Conservation (phyloP, 2,113 vertebrate species). For the Hipposideros armiger region DNA sequence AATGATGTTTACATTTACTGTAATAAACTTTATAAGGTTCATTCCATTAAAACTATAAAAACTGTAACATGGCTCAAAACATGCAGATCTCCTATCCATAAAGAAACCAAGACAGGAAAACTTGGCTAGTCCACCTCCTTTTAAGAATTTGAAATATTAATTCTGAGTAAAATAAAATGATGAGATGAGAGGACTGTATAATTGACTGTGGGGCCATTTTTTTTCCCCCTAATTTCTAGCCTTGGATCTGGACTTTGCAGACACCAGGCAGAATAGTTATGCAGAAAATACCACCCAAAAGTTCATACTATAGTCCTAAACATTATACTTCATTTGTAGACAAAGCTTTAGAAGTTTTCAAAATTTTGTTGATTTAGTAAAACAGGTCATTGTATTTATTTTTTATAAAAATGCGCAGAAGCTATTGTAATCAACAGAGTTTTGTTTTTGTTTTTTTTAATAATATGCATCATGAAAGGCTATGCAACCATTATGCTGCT, state of each 20-base stretch:
- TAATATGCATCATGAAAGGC: neutral
- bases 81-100: neutral
- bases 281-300: neutral
- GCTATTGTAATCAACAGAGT: neutral
- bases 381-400: neutral
- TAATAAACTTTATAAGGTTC: neutral
- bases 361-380: slow-evolving; percentile 38
- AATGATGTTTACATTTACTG: neutral
- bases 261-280: neutral
- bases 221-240: neutral
- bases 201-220: neutral
- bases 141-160: slow-evolving; percentile 33
- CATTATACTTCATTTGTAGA: neutral
- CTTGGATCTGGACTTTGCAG: neutral
- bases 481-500: neutral
- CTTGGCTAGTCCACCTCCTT: neutral
- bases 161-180: neutral
- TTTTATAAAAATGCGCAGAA: neutral
- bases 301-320: neutral
- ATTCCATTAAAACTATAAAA: slow-evolving; percentile 12
- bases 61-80: slow-evolving; percentile 12
- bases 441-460: no score
- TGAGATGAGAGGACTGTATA: neutral
- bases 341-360: neutral
- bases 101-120: slow-evolving; percentile 1